Conservation (phyloP, 2,113 vertebrate species). For the Scolopax mira region DNA sequence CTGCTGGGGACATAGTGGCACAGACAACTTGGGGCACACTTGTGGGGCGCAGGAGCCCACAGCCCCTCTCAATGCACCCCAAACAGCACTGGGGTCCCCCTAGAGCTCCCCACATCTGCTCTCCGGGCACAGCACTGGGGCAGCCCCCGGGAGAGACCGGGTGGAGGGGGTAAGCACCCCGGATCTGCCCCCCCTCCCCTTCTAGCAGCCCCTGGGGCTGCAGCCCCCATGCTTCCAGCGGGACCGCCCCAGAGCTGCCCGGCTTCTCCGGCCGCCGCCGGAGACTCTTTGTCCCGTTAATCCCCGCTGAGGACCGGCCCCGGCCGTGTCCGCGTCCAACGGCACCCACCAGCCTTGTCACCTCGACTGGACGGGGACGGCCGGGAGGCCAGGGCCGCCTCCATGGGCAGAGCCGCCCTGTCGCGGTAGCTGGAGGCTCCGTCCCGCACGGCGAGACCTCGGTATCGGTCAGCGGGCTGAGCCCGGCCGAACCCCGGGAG, state of each 20-base stretch:
- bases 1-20: neutral
- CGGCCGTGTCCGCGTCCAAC: accelerated
- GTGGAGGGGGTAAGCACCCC: neutral
- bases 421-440: neutral
- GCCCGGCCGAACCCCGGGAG: neutral
- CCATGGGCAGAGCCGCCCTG: neutral
- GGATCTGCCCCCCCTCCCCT: neutral
- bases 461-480: neutral
- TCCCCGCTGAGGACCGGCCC: neutral
- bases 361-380: accelerated
- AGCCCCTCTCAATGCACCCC: neutral
- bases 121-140: accelerated
- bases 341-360: neutral
- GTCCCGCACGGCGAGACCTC: neutral
- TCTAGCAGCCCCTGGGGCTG: neutral
- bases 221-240: neutral
- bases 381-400: neutral
- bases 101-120: neutral
- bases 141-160: accelerated
- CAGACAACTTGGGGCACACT: neutral
- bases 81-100: accelerated
- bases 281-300: neutral
- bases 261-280: neutral
- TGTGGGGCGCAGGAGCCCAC: neutral
- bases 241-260: no score